Evolutionary conservation across 2,797 vertebrate species (phyloP), one percentile per base, ranked within the genome.

Genomic region (Sebastes ruberrimus): DNA sequence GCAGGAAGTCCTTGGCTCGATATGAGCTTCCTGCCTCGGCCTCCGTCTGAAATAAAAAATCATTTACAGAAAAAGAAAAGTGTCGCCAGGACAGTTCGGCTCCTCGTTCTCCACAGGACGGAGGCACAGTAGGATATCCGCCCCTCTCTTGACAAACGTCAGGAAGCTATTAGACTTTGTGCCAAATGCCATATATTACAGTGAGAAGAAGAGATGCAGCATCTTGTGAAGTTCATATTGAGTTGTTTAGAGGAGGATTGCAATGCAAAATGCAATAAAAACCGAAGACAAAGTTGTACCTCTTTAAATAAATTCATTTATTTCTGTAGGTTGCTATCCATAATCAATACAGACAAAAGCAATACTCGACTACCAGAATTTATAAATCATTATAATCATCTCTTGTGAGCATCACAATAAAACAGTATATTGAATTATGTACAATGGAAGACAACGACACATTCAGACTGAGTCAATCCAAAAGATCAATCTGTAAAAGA

Each of bases 331-430:
- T 93, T 83, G 85, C 93, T 93, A 94, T 93, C 76, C 83, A 94
- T 90, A 94, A 90, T 94, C 88, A 94, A 93, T 94, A 95, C 93
- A 95, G 94, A 95, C 93, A 86, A 94, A 94, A 95, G 90, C 91
- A 91, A 94, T 91, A 94, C 90, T 93, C 53, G 20, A 94, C 89
- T 91, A 94, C 86, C 85, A 92, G 90, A 90, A 87, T 86, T 89
- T 88, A 87, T 53, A 92, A 92, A 92, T 90, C 86, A 86, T 86
- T 65, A 86, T 73, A 86, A 78, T 91, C 80, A 92, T 92, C 86
- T 94, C 83, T 76, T 69, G 90, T 92, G 89, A 93, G 92, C 90
- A 86, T 95, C 88, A 94, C 93, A 84, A 94, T 92, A 85, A 85
- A 94, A 93, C 89, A 88, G 82, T 86, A 92, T 91, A 86, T 91